A percentile compares a stretch with the other conserved stretches of the same genome.
These are phyloP conservation scores for Protodeltote pygarga DNA, from an alignment of 2,888 invertebrate species.

Conservation along the genomic window DNA sequence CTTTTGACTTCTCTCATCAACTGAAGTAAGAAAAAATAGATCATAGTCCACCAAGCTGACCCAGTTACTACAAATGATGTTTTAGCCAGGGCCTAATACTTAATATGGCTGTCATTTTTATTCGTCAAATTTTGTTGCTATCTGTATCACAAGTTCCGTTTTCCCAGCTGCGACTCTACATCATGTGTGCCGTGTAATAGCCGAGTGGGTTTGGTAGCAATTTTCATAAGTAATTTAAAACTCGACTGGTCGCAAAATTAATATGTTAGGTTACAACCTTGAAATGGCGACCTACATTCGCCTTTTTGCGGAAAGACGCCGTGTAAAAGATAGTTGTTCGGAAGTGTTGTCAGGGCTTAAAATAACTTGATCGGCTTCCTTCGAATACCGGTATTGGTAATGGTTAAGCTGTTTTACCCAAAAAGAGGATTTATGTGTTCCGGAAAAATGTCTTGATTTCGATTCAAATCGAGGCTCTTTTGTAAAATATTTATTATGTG, in stretches of 20 bases:
- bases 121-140: constrained; percentile 45
- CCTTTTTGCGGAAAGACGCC: constrained; percentile 17
- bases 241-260: constrained; percentile 49
- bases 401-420: constrained; percentile 1
- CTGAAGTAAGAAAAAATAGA: too few relatives aligned
- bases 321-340: constrained; percentile 3
- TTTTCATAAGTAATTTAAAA: constrained; percentile 61
- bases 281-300: constrained; percentile 27
- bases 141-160: constrained; percentile 65
- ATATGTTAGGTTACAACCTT: constrained; percentile 44
- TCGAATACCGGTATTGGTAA: background rate
- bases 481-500: too few relatives aligned
- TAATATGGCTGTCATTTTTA: too few relatives aligned
- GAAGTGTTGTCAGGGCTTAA: constrained; percentile 6
- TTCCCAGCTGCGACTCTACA: constrained; percentile 61
- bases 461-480: too few relatives aligned
- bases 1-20: too few relatives aligned
- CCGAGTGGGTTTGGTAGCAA: constrained; percentile 58
- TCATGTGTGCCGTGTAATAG: constrained; percentile 57
- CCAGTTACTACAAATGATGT: too few relatives aligned
- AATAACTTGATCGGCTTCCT: constrained; percentile 5
- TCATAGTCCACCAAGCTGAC: too few relatives aligned
- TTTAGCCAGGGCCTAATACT: too few relatives aligned
- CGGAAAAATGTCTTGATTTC: too few relatives aligned
- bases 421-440: background rate